Evolutionary conservation across 2,113 vertebrate genomes (phyloP).

Genomic region (Neodon shergylaensis): DNA sequence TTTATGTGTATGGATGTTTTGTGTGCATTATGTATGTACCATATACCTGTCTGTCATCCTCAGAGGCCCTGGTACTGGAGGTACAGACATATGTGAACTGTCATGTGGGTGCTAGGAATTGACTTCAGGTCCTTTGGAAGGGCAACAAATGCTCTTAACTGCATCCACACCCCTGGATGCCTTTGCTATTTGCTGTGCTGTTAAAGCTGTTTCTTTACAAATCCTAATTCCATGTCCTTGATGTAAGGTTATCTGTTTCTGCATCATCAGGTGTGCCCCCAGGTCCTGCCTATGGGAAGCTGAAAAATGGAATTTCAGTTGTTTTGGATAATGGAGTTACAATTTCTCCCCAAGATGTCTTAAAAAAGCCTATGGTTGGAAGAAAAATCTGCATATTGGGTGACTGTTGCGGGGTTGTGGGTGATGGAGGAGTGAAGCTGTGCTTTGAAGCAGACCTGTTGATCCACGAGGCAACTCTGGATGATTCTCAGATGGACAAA

Average conservation of each 20-base stretch:
- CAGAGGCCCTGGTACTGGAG: neutral
- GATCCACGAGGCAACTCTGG: slow-evolving; percentile 94
- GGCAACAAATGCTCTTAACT: neutral
- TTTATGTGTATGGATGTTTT: neutral
- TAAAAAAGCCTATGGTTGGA: slow-evolving; percentile 88
- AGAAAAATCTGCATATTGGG: slow-evolving; percentile 94
- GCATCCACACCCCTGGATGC: neutral
- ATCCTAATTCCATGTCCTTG: slow-evolving; percentile 52
- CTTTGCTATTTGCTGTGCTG: slow-evolving; percentile 54
- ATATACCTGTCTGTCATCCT: neutral
- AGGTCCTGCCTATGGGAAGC: slow-evolving; percentile 91
- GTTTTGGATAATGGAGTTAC: slow-evolving; percentile 87
- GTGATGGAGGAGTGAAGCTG: slow-evolving; percentile 80
- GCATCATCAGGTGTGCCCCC: slow-evolving; percentile 89
- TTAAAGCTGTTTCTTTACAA: slow-evolving; percentile 41
- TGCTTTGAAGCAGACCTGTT: slow-evolving; percentile 90
- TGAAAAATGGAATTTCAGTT: slow-evolving; percentile 89
- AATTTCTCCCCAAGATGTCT: slow-evolving; percentile 86
- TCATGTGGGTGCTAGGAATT: neutral
- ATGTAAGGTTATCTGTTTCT: slow-evolving; percentile 50
- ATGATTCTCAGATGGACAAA: slow-evolving; percentile 89
- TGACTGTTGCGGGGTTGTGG: slow-evolving; percentile 90
- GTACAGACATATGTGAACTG: neutral
- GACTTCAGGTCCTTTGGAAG: neutral
- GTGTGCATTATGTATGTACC: neutral